Evolutionary conservation across 2,888 invertebrate species (phyloP), one percentile per base, ranked within the genome.

Genomic region (Erebia ligea): DNA sequence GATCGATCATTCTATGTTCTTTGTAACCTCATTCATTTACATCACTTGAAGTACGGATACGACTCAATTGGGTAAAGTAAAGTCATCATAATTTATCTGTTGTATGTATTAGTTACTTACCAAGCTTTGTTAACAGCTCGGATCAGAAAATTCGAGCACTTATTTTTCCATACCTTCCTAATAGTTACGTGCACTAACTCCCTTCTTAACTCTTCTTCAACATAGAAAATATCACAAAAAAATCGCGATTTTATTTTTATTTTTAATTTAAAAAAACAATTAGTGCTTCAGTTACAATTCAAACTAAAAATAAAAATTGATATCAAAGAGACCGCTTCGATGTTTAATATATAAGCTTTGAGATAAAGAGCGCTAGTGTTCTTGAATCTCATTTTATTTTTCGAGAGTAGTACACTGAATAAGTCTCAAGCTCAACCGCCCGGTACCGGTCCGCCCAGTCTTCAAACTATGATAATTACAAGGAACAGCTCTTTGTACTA

Each of bases 391-490:
- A 11, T 19, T 13, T 45, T 13, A 61, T 61, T 17, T 61, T 63
- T 17, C 62, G 15, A 63, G 21, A 48, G 62, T 19, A 45, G 59
- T 57, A n/a, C 45, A 65, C 25, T 68, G 68, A 68, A 66, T 69
- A 65, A 64, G 63, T 67, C 69, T 54, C 25, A 25, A 25, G 25
- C 25, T 34, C 34, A 34, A 34, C 59, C 25, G 65, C 50, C 58
- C 54, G 42, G 52, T 56, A 68, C 70, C 72, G 54, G 74, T 72
- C 69, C 50, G 58, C 71, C 71, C 73, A 68, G 68, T 73, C 67
- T 67, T 70, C 72, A 66, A 68, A 70, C 72, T 67, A 67, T 72
- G 66, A 70, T 72, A 74, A 74, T 74, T 74, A 74, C 72, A 70
- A 70, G 68, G 70, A 72, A 74, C 72, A 72, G 54, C 65, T 71